These are phyloP conservation scores for Cydia pomonella DNA, from an alignment of 1,140 invertebrate species.

Conservation along the genomic window DNA sequence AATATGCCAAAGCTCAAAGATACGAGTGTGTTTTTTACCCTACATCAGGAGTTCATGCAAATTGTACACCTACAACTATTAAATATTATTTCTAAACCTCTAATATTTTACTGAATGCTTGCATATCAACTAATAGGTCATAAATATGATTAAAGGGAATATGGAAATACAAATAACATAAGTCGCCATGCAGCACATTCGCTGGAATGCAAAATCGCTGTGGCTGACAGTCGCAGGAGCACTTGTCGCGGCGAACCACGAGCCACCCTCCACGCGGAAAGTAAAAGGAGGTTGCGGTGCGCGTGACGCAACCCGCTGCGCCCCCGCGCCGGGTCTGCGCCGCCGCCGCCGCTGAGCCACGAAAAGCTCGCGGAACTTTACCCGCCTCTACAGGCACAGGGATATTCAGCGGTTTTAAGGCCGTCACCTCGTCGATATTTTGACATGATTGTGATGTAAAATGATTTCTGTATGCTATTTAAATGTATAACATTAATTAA, in stretches of 20 bases:
- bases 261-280: conserved; percentile 14
- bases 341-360: background rate
- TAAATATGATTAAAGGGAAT: background rate
- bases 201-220: conserved; percentile 28
- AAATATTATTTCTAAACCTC: too few relatives aligned
- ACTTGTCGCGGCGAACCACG: background rate
- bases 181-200: conserved; percentile 26
- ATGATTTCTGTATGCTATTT: background rate
- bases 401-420: background rate
- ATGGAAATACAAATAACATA: conserved; percentile 9
- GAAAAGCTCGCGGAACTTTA: conserved; percentile 17
- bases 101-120: too few relatives aligned
- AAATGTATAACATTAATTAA: background rate
- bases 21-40: too few relatives aligned
- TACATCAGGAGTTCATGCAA: too few relatives aligned
- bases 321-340: background rate
- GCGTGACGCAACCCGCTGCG: conserved; percentile 17
- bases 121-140: too few relatives aligned
- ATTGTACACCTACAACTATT: too few relatives aligned
- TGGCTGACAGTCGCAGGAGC: conserved; percentile 21
- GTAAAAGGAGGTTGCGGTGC: conserved; percentile 28
- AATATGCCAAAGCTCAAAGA: too few relatives aligned
- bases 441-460: background rate
- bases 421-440: background rate
- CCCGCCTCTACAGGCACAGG: background rate